phyloP scores from a whole-genome alignment of 1,140 invertebrate species.

The Homalodisca vitripennis region DNA sequence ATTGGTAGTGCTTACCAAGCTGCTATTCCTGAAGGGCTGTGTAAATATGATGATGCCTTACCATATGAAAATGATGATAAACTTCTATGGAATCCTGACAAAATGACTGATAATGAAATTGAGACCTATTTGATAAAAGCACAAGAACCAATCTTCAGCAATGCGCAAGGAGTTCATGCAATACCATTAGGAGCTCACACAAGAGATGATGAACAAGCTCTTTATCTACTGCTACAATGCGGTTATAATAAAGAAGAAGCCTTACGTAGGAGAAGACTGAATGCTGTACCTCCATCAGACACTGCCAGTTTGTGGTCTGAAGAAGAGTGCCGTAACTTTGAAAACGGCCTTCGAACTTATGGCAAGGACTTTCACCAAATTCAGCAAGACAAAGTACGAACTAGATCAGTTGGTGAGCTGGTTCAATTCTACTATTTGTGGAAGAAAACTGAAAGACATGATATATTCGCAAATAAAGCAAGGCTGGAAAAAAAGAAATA shows the following conservation, averaged over 20 bases:
- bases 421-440: conserved; percentile 99
- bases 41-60: conserved; percentile 79
- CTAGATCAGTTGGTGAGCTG: conserved; percentile 92
- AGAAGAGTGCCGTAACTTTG: conserved; percentile 96
- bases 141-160: conserved; percentile 51
- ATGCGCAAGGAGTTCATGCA: conserved; percentile 55
- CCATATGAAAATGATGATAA: conserved; percentile 97
- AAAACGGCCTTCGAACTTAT: conserved; percentile 86
- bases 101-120: conserved; percentile 68
- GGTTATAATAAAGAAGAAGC: conserved; percentile 94
- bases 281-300: conserved; percentile 67
- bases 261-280: conserved; percentile 77
- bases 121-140: conserved; percentile 80
- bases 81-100: conserved; percentile 87
- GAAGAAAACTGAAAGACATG: conserved; percentile 98
- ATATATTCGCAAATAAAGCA: conserved; percentile 81
- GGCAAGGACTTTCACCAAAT: conserved; percentile 97
- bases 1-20: conserved; percentile 95
- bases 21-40: conserved; percentile 86
- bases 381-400: conserved; percentile 91
- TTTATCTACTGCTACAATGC: conserved; percentile 90
- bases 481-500: conserved; percentile 86
- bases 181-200: conserved; percentile 77
- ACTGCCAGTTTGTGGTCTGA: conserved; percentile 92
- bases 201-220: conserved; percentile 90